phyloP scores from a whole-genome alignment of 2,888 invertebrate species.

The Idaea biselata region DNA sequence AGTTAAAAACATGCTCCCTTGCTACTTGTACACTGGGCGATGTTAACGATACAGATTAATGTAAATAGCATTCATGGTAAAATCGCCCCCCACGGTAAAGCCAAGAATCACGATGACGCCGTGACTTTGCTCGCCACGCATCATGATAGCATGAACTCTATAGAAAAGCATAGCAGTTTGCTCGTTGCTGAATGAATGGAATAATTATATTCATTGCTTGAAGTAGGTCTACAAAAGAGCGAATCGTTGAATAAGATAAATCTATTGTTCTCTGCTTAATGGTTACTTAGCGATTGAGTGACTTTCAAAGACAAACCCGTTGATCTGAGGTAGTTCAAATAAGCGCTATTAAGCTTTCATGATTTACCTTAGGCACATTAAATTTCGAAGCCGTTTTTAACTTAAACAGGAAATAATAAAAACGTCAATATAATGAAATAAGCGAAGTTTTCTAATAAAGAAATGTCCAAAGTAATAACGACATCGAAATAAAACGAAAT shows the following conservation, averaged over 20 bases:
- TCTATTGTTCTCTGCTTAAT: slow-evolving; percentile 3
- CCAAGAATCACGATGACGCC: slow-evolving; percentile 28
- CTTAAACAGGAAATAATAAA: not conserved
- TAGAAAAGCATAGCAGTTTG: slow-evolving; percentile 12
- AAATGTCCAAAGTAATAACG: slow-evolving; percentile 17
- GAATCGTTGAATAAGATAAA: not conserved
- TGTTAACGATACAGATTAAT: slow-evolving; percentile 41
- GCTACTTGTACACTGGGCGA: not conserved
- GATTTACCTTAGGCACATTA: not conserved
- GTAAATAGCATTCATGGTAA: slow-evolving; percentile 33
- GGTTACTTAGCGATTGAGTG: not conserved
- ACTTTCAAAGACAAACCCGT: not conserved
- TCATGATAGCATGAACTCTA: not conserved
- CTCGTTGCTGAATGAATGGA: slow-evolving; percentile 6
- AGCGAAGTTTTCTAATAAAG: slow-evolving; percentile 9
- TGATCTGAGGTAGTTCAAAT: not conserved
- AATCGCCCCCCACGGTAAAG: slow-evolving; percentile 35
- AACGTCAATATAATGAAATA: slow-evolving; percentile 5
- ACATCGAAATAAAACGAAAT: slow-evolving; percentile 36
- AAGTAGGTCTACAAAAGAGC: not conserved
- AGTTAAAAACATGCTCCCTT: slow-evolving; percentile 37
- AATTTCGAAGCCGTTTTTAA: not conserved
- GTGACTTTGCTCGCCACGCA: not conserved
- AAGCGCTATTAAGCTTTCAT: not conserved
- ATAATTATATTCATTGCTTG: not conserved